phyloP scores from a whole-genome alignment of 2,888 invertebrate species.

The Leptinotarsa haldemani region DNA sequence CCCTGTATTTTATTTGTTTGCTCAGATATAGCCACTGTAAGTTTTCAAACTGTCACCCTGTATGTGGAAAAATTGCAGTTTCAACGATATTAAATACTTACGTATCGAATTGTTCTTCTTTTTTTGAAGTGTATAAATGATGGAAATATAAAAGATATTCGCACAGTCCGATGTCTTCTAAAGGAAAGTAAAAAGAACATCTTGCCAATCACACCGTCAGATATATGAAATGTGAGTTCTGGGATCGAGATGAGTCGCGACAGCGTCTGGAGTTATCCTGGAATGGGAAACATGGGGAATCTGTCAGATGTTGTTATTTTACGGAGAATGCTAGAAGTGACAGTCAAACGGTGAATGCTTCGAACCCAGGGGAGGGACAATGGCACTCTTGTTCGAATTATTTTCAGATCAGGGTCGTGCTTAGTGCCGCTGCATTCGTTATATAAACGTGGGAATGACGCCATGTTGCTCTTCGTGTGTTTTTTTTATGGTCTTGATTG shows the following conservation, averaged over 20 bases:
- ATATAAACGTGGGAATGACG: conserved; percentile 9
- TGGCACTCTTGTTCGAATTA: conserved; percentile 47
- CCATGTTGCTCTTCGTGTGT: neutral
- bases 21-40: too few species aligned
- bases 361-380: conserved; percentile 53
- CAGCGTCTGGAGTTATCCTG: conserved; percentile 64
- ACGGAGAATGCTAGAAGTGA: conserved; percentile 61
- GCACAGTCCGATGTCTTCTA: conserved; percentile 23
- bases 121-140: too few species aligned
- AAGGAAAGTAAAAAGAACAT: conserved; percentile 36
- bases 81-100: too few species aligned
- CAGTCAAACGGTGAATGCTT: conserved; percentile 58
- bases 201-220: conserved; percentile 64
- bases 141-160: neutral
- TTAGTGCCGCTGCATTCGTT: conserved; percentile 9
- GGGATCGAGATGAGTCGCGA: conserved; percentile 63
- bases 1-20: too few species aligned
- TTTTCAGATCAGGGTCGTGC: conserved; percentile 37
- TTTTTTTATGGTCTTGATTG: neutral
- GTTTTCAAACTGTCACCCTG: too few species aligned
- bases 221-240: conserved; percentile 60
- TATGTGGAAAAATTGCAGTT: too few species aligned
- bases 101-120: too few species aligned
- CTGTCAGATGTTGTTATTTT: conserved; percentile 63
- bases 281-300: conserved; percentile 63